Percentiles rank a stretch among this genome's conserved stretches.
These are phyloP conservation scores for Philereme transversata DNA, from an alignment of 2,888 invertebrate species.

Conservation along the genomic window DNA sequence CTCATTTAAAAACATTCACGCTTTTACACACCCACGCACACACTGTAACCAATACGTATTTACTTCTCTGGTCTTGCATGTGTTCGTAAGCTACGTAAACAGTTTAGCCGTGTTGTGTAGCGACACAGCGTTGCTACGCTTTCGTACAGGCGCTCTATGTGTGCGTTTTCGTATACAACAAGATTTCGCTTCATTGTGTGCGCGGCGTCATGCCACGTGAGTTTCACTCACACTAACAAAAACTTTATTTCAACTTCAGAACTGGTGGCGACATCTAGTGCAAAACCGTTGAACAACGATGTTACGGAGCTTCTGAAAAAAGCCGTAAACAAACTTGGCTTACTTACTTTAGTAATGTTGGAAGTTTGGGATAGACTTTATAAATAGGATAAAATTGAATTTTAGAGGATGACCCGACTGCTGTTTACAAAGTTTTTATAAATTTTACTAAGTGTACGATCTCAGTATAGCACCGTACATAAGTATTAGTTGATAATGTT, in stretches of 20 bases:
- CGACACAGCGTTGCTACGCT: constrained; percentile 32
- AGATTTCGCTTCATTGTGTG: constrained; percentile 38
- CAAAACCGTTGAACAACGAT: constrained; percentile 47
- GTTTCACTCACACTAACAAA: constrained; percentile 54
- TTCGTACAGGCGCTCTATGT: constrained; percentile 25
- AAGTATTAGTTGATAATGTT: too few species aligned
- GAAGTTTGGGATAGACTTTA: constrained; percentile 23
- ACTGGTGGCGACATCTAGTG: constrained; percentile 74
- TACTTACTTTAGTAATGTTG: constrained; percentile 23
- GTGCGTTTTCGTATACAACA: constrained; percentile 31
- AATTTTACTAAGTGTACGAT: too few species aligned
- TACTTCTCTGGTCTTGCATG: constrained; percentile 35
- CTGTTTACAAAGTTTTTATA: too few species aligned
- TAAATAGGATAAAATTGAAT: constrained; percentile 12
- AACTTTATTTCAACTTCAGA: constrained; percentile 57
- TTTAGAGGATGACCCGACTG: background rate
- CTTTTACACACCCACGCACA: constrained; percentile 42
- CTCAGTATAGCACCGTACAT: too few species aligned
- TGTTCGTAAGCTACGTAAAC: constrained; percentile 40
- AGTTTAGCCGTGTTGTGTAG: constrained; percentile 28
- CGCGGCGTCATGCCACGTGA: constrained; percentile 45
- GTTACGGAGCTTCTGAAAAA: constrained; percentile 51
- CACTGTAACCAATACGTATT: constrained; percentile 36
- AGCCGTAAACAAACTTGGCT: constrained; percentile 48
- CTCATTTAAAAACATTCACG: constrained; percentile 43